Conservation (phyloP, 2,888 invertebrate species). For the Invenusta paracnida region DNA sequence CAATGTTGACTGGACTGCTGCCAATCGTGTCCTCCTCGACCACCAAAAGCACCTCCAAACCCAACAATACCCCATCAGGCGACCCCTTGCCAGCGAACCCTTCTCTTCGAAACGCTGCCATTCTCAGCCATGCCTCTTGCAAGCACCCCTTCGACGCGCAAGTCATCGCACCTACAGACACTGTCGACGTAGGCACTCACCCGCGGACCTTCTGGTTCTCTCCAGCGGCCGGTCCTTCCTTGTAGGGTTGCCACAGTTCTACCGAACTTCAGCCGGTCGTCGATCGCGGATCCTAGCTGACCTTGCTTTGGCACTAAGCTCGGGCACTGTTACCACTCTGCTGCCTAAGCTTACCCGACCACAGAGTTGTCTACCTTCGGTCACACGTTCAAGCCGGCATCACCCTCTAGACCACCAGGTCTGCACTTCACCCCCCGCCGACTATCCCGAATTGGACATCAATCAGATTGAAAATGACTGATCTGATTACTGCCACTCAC, state of each 20-base stretch:
- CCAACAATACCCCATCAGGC: not conserved
- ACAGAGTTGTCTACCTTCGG: not conserved
- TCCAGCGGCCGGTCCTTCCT: not conserved
- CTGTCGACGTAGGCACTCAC: not conserved
- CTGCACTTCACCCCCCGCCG: not conserved
- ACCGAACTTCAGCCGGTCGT: not conserved
- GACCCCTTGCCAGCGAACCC: not conserved
- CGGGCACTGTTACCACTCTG: not conserved
- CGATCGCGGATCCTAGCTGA: not conserved
- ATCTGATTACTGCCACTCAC: not conserved
- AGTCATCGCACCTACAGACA: not conserved
- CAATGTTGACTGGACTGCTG: not conserved
- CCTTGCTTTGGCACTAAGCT: not conserved
- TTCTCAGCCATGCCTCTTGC: not conserved
- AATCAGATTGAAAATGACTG: conserved; percentile 1
- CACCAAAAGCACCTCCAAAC: not conserved
- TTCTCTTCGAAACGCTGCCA: not conserved
- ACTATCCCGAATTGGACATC: conserved; percentile 2
- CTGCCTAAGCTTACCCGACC: not conserved
- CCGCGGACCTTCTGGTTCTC: not conserved
- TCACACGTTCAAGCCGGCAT: not conserved
- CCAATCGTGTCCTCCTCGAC: not conserved
- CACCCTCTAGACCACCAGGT: not conserved
- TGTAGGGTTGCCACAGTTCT: not conserved
- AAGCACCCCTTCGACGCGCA: not conserved